Conservation (phyloP, 2,113 vertebrate species). For the Trichechus manatus region DNA sequence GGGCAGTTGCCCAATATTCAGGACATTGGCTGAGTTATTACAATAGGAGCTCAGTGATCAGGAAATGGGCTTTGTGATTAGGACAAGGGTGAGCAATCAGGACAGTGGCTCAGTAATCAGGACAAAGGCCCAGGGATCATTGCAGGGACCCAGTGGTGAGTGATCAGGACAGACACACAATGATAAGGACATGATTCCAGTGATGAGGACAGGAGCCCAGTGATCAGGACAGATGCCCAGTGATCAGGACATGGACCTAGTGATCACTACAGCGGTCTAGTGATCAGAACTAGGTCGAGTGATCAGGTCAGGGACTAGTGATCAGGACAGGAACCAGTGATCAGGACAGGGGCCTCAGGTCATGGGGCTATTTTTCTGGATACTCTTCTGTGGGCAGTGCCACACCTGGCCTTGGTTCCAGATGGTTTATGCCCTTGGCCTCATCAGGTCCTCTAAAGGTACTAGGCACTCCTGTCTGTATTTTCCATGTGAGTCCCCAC, state of each 20-base stretch:
- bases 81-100: rapidly evolving
- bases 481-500: not conserved
- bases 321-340: not conserved
- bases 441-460: not conserved
- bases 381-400: not conserved
- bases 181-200: too few species aligned
- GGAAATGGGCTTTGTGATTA: rapidly evolving
- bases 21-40: not conserved
- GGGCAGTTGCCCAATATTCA: rapidly evolving
- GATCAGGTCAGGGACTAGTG: not conserved
- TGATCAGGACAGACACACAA: too few species aligned
- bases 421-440: not conserved
- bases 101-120: too few species aligned
- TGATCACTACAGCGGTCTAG: rapidly evolving
- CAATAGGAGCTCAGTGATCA: rapidly evolving
- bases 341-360: not conserved
- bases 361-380: not conserved
- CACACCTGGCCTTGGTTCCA: not conserved
- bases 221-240: rapidly evolving
- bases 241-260: rapidly evolving
- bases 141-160: too few species aligned
- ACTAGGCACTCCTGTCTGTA: not conserved
- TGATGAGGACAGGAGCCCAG: too few species aligned
- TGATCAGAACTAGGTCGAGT: rapidly evolving
- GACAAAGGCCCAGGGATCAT: too few species aligned